A percentile compares a stretch with the other conserved stretches of the same genome.
phyloP scores from a whole-genome alignment of 1,140 invertebrate species.

The Bicyclus anynana region DNA sequence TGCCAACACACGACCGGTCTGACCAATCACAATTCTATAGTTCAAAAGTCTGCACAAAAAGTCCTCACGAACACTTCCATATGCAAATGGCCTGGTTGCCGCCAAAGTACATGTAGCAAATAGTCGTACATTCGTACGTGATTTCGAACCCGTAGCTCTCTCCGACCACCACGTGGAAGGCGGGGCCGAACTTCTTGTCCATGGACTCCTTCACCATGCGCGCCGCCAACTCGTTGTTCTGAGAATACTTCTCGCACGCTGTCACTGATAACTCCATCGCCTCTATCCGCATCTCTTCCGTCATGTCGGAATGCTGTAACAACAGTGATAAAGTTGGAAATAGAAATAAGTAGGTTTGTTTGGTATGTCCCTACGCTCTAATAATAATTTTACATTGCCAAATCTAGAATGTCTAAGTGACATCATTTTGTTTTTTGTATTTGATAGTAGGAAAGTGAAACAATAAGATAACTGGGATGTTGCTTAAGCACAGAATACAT shows the following conservation, averaged over 20 bases:
- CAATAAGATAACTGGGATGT: too few species aligned
- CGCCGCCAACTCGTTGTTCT: constrained; percentile 86
- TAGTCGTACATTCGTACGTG: constrained; percentile 92
- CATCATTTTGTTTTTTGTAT: too few species aligned
- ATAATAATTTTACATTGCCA: too few species aligned
- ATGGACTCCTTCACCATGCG: constrained; percentile 94
- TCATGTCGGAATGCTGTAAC: constrained; percentile 90
- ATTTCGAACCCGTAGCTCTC: constrained; percentile 96
- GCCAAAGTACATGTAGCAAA: constrained; percentile 95
- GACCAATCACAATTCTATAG: constrained; percentile 3
- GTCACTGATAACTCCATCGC: constrained; percentile 93
- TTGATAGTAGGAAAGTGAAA: too few species aligned
- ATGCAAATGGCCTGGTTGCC: constrained; percentile 93
- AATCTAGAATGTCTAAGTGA: too few species aligned
- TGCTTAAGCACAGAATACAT: too few species aligned
- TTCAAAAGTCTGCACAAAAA: background rate
- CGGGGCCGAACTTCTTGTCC: constrained; percentile 96
- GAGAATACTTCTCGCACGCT: constrained; percentile 92
- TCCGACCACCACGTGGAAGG: constrained; percentile 95
- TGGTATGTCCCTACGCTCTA: too few species aligned
- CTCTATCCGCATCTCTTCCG: constrained; percentile 93
- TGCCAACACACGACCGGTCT: too few species aligned
- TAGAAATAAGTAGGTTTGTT: too few species aligned
- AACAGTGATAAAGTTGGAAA: background rate
- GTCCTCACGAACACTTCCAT: constrained; percentile 89